phyloP scores from a whole-genome alignment of 2,113 vertebrate genomes.

The Upupa epops region DNA sequence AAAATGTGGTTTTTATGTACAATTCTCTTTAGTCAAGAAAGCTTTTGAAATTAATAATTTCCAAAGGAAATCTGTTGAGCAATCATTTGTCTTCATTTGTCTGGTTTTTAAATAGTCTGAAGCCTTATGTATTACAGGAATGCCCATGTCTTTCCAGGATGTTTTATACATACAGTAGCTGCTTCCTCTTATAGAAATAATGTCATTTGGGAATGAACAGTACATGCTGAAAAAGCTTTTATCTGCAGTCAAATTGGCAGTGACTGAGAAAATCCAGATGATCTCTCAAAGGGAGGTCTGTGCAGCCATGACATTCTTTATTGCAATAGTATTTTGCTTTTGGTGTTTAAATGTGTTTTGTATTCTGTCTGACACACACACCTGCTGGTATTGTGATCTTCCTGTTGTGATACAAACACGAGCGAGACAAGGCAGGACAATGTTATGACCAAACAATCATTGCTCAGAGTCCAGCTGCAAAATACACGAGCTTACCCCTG shows the following conservation, averaged over 20 bases:
- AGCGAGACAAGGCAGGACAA: background rate
- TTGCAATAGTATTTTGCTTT: background rate
- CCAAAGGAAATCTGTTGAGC: background rate
- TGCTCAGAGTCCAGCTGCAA: background rate
- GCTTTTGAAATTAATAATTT: background rate
- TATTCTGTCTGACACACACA: background rate
- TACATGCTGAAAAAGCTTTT: constrained; percentile 46
- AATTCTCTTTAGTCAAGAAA: background rate
- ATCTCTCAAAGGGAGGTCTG: constrained; percentile 39
- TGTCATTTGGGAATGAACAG: constrained; percentile 8
- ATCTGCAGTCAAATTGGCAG: constrained; percentile 36
- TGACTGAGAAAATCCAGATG: constrained; percentile 19
- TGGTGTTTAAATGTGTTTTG: background rate
- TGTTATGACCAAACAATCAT: background rate
- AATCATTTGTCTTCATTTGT: background rate
- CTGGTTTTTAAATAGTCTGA: background rate
- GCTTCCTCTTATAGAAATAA: constrained; percentile 44
- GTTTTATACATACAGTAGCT: constrained; percentile 51
- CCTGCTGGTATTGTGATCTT: background rate
- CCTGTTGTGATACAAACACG: background rate
- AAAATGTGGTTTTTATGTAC: background rate
- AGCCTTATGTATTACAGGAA: background rate
- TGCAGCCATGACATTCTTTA: constrained; percentile 43
- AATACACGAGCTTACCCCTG: background rate
- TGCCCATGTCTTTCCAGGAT: constrained; percentile 16